These are phyloP conservation scores for Ormyrus thymus DNA, from an alignment of 2,888 invertebrate genomes.

Conservation along the genomic window DNA sequence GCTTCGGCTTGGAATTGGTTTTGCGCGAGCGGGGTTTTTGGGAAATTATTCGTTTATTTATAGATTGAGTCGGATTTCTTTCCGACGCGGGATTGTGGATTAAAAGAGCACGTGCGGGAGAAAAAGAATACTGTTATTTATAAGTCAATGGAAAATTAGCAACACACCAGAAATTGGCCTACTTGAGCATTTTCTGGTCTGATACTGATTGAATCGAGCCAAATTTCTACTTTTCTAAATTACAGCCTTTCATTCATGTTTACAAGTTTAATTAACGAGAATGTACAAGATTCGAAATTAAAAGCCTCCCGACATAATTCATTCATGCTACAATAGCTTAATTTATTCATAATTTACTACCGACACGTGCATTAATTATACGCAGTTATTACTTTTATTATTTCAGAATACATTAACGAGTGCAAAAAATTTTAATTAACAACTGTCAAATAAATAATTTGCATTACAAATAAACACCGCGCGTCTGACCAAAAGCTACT, in stretches of 20 bases:
- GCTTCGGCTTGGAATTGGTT: no score
- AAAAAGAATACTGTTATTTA: no score
- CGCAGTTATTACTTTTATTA: no score
- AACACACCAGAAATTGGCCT: constrained; percentile 19
- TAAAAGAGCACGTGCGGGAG: no score
- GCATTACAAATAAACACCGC: no score
- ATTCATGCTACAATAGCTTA: neutral
- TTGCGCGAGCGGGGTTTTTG: neutral
- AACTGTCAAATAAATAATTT: no score
- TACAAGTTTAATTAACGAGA: neutral
- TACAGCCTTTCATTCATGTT: constrained; percentile 7
- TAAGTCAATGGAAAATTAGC: neutral
- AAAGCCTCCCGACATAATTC: neutral
- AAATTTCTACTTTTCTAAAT: constrained; percentile 26
- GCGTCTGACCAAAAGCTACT: no score
- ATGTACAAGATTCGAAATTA: neutral
- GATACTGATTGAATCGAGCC: constrained; percentile 15
- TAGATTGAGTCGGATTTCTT: neutral
- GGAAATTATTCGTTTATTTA: neutral
- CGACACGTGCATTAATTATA: neutral
- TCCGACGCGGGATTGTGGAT: no score
- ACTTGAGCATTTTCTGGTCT: constrained; percentile 29
- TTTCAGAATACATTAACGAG: no score
- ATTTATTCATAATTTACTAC: no score
- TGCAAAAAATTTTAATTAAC: no score